Percentiles rank a stretch among this genome's conserved stretches.
Conservation (phyloP, 1,140 invertebrate species). For the Gerris buenoi region DNA sequence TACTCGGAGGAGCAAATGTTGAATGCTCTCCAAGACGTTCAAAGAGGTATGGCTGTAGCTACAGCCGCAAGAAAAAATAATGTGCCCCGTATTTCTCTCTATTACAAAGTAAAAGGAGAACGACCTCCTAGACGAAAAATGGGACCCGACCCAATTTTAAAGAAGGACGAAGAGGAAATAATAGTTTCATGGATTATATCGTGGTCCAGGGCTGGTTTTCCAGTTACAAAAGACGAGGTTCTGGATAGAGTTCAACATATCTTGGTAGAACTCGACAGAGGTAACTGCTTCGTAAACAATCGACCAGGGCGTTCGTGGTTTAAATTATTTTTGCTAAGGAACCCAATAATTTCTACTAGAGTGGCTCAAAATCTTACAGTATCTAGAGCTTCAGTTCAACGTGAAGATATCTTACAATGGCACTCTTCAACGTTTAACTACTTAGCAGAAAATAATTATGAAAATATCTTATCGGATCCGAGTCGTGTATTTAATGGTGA, state of each 20-base stretch:
- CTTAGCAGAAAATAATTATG: slow-evolving; percentile 20
- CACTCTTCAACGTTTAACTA: slow-evolving; percentile 23
- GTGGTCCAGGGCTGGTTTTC: background rate
- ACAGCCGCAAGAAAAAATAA: background rate
- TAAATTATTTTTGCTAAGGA: background rate
- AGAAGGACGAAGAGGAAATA: slow-evolving; percentile 3
- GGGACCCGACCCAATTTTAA: slow-evolving; percentile 2
- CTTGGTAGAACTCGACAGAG: background rate
- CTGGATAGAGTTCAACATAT: background rate
- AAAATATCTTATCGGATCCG: slow-evolving; percentile 17
- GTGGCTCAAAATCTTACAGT: slow-evolving; percentile 22
- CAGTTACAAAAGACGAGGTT: background rate
- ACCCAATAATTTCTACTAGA: slow-evolving; percentile 16
- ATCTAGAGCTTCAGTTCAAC: slow-evolving; percentile 19
- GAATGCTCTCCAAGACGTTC: background rate
- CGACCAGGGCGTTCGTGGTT: slow-evolving; percentile 3
- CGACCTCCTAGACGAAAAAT: background rate
- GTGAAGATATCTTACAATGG: slow-evolving; percentile 24
- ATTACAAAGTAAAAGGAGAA: background rate
- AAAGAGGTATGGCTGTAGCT: background rate
- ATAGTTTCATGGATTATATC: background rate
- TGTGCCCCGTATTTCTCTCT: background rate
- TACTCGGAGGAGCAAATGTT: background rate
- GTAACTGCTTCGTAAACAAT: background rate
- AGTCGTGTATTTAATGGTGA: slow-evolving; percentile 18